phyloP scores from a whole-genome alignment of 2,797 vertebrate species.

The Hoplostethus atlanticus region DNA sequence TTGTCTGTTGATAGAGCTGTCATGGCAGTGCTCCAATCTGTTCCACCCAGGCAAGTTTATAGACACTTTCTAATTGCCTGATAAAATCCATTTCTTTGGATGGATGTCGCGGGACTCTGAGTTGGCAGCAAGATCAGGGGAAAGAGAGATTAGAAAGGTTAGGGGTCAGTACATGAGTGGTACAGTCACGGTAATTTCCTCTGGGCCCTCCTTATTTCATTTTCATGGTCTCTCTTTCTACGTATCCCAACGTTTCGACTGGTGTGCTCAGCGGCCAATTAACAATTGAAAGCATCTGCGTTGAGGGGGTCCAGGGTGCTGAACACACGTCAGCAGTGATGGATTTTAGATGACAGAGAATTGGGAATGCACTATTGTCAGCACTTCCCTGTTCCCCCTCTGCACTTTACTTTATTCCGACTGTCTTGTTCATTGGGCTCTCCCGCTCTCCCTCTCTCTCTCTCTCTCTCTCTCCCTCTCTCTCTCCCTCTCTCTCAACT shows the following conservation, averaged over 20 bases:
- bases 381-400: constrained; percentile 10
- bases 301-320: constrained; percentile 6
- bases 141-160: constrained; percentile 40
- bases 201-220: constrained; percentile 33
- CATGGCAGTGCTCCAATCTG: constrained; percentile 37
- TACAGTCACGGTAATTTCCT: constrained; percentile 49
- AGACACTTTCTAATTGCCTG: constrained; percentile 57
- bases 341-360: constrained; percentile 53
- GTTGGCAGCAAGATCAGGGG: constrained; percentile 32
- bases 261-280: constrained; percentile 52
- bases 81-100: constrained; percentile 56
- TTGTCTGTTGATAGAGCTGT: constrained; percentile 67
- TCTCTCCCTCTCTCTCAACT: constrained; percentile 12
- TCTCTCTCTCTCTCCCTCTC: background rate
- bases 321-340: constrained; percentile 25
- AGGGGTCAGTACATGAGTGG: constrained; percentile 20
- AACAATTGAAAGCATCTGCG: constrained; percentile 43
- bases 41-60: constrained; percentile 53
- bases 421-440: background rate
- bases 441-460: no score
- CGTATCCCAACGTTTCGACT: constrained; percentile 41
- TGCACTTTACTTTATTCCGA: constrained; percentile 2
- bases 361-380: constrained; percentile 29
- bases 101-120: constrained; percentile 49
- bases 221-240: constrained; percentile 31